Conservation (phyloP, 2,888 invertebrate species). For the Melanotus villosus region DNA sequence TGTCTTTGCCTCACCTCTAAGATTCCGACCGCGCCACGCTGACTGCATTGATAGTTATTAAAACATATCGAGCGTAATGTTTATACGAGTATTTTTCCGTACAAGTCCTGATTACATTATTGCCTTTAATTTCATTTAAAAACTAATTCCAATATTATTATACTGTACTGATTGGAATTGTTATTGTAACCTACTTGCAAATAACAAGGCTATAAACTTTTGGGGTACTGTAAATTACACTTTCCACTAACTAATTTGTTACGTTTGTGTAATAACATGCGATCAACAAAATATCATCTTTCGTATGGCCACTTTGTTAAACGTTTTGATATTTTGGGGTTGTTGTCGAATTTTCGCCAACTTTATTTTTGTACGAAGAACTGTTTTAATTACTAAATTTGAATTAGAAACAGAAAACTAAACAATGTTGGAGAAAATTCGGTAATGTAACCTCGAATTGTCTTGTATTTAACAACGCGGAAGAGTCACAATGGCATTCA, state of each 20-base stretch:
- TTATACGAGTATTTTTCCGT: slow-evolving; percentile 11
- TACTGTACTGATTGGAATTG: slow-evolving; percentile 11
- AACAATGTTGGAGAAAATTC: too few relatives aligned
- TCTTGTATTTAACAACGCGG: too few relatives aligned
- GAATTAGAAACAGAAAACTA: too few relatives aligned
- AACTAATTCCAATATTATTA: slow-evolving; percentile 6
- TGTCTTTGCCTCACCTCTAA: slow-evolving; percentile 46
- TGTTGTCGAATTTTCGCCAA: too few relatives aligned
- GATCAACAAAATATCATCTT: too few relatives aligned
- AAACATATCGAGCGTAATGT: not conserved
- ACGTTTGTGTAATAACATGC: not conserved
- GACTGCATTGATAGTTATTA: slow-evolving; percentile 25
- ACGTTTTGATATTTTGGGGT: too few relatives aligned
- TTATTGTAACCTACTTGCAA: slow-evolving; percentile 10
- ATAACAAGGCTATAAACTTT: slow-evolving; percentile 8
- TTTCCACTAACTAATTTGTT: not conserved
- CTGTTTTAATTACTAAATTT: too few relatives aligned
- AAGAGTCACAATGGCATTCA: too few relatives aligned
- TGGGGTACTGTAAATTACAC: not conserved
- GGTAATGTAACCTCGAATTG: too few relatives aligned
- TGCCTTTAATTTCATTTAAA: slow-evolving; percentile 1
- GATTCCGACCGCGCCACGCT: slow-evolving; percentile 35
- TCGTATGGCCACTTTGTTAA: too few relatives aligned
- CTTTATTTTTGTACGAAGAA: too few relatives aligned
- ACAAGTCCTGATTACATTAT: slow-evolving; percentile 11